A percentile compares a stretch with the other conserved stretches of the same genome.
Conservation (phyloP, 2,113 vertebrate genomes). For the Suncus etruscus region DNA sequence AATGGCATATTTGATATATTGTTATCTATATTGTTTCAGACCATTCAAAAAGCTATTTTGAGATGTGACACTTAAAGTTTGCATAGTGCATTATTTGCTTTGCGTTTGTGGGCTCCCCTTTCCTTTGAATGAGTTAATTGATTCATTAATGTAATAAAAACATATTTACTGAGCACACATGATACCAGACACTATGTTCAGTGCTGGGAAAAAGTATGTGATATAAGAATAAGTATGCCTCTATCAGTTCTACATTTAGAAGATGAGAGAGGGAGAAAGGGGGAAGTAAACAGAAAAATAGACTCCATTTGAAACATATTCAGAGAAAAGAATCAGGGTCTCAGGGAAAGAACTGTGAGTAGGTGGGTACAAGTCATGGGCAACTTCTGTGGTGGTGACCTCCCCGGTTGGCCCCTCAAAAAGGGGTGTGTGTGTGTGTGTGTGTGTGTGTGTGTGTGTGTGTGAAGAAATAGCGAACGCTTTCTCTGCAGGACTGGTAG, state of each 20-base stretch:
- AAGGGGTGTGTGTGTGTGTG: no score
- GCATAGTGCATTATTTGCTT: background rate
- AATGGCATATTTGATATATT: constrained; percentile 21
- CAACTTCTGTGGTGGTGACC: no score
- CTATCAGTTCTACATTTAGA: background rate
- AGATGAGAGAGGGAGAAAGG: background rate
- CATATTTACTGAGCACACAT: background rate
- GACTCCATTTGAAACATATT: background rate
- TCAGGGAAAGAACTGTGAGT: background rate
- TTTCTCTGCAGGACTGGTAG: background rate
- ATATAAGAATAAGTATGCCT: background rate
- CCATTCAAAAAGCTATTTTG: constrained; percentile 13
- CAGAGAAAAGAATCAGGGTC: background rate
- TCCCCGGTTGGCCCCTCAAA: no score
- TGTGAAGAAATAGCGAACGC: no score
- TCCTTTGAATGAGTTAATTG: background rate
- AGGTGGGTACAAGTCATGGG: no score
- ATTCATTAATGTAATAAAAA: background rate
- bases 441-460: no score
- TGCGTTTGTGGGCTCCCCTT: background rate
- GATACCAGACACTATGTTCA: background rate
- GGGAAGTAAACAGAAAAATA: background rate
- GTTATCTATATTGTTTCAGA: background rate
- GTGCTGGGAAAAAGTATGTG: background rate
- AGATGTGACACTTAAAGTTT: background rate